These are phyloP conservation scores for Otolemur garnettii DNA, from an alignment of 2,113 vertebrate species.

Conservation along the genomic window DNA sequence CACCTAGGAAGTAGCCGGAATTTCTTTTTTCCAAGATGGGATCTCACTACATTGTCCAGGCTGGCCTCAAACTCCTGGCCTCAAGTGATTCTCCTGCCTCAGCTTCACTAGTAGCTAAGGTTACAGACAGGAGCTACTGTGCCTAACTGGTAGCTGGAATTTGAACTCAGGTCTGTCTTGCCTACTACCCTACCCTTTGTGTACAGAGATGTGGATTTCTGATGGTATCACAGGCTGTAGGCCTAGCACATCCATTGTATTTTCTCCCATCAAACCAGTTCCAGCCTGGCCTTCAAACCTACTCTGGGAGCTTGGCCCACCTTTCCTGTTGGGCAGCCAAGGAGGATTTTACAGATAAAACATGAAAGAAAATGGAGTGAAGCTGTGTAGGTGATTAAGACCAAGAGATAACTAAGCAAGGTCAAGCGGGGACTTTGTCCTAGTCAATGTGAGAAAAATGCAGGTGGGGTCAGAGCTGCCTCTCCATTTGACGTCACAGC, in stretches of 20 bases:
- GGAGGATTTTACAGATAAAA: slow-evolving; percentile 77
- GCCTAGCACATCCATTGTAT: neutral
- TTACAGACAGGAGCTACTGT: too few relatives aligned
- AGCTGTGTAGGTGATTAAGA: slow-evolving; percentile 69
- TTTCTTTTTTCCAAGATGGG: too few relatives aligned
- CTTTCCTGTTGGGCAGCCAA: slow-evolving; percentile 73
- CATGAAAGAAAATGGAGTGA: slow-evolving; percentile 78
- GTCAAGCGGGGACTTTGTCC: slow-evolving; percentile 77
- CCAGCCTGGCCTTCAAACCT: neutral
- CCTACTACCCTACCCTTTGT: neutral
- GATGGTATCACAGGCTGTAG: neutral
- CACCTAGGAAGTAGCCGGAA: neutral
- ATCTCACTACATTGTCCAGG: too few relatives aligned
- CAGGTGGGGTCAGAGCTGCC: neutral
- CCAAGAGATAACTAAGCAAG: slow-evolving; percentile 74
- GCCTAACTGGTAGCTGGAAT: neutral
- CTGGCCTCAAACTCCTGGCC: too few relatives aligned
- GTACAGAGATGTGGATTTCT: neutral
- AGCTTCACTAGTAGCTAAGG: too few relatives aligned
- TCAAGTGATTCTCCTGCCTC: too few relatives aligned
- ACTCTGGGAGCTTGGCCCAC: slow-evolving; percentile 50
- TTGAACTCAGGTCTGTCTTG: neutral
- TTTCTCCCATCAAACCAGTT: neutral
- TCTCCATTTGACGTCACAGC: neutral
- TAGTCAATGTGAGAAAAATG: slow-evolving; percentile 78